Percentiles rank a stretch among this genome's conserved stretches.
Evolutionary conservation across 2,113 vertebrate species (phyloP).

Genomic region (Phrynosoma blainvillii): DNA sequence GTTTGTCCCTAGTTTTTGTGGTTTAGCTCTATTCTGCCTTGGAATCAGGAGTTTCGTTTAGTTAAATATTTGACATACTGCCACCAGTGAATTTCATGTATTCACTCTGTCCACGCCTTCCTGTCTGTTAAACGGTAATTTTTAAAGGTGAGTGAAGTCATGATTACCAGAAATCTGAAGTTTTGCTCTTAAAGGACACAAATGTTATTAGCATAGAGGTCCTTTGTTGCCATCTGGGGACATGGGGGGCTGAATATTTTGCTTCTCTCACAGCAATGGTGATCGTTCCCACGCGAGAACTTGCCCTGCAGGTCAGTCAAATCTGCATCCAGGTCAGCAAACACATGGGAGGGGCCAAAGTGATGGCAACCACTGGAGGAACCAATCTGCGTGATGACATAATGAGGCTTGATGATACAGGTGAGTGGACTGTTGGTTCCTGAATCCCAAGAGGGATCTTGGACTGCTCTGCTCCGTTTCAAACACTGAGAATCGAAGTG

Average conservation of each 20-base stretch:
- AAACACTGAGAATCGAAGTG: neutral
- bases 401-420: conserved; percentile 98
- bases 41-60: neutral
- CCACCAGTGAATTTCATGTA: too few relatives aligned
- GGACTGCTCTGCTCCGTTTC: neutral
- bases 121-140: too few relatives aligned
- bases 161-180: neutral
- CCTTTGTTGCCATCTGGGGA: neutral
- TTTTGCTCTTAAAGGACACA: neutral
- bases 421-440: conserved; percentile 65
- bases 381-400: conserved; percentile 99
- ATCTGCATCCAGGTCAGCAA: conserved; percentile 99
- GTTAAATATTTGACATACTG: too few relatives aligned
- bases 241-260: rapidly evolving
- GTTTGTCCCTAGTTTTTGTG: neutral
- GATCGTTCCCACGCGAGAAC: conserved; percentile 98
- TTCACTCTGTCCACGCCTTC: too few relatives aligned
- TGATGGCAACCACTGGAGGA: conserved; percentile 99
- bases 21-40: neutral
- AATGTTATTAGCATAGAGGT: too few relatives aligned
- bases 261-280: conserved; percentile 84
- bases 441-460: neutral
- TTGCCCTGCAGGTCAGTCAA: conserved; percentile 99
- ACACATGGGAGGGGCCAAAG: conserved; percentile 99
- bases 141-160: too few relatives aligned